Evolutionary conservation across 2,113 vertebrate genomes (phyloP).

Genomic region (Madoqua kirkii): DNA sequence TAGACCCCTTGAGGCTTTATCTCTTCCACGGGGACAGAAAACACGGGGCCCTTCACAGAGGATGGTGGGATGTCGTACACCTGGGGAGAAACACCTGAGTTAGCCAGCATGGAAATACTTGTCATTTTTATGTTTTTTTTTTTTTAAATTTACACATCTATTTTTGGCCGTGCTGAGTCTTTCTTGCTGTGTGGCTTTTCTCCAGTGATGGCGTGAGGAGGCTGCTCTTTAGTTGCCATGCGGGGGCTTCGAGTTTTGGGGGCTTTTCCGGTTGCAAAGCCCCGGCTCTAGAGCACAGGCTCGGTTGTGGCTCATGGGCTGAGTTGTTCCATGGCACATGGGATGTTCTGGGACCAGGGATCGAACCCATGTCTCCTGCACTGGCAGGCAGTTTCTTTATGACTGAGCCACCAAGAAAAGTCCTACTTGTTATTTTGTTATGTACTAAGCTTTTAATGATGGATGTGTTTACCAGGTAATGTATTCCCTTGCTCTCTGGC

Average conservation of each 20-base stretch:
- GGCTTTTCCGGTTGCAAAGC: background rate
- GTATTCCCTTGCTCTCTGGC: background rate
- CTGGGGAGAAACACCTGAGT: conserved; percentile 76
- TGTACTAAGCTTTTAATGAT: background rate
- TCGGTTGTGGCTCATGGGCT: background rate
- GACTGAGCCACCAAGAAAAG: background rate
- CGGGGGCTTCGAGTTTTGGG: background rate
- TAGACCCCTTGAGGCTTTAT: conserved; percentile 88
- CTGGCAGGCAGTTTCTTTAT: background rate
- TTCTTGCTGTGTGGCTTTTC: background rate
- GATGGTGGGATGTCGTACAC: conserved; percentile 93
- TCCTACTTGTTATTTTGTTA: background rate
- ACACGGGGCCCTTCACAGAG: conserved; percentile 77
- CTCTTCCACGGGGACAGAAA: conserved; percentile 75
- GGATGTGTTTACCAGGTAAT: background rate
- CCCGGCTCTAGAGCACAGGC: background rate
- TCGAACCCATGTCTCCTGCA: background rate
- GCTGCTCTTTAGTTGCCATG: background rate
- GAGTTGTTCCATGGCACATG: background rate
- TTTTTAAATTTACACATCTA: background rate
- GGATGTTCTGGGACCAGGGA: background rate
- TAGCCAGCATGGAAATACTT: conserved; percentile 2
- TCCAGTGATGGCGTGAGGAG: background rate
- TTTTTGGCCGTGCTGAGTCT: background rate
- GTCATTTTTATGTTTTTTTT: background rate